These are phyloP conservation scores for Crenichthys baileyi DNA, from an alignment of 2,797 vertebrate genomes.

Conservation along the genomic window DNA sequence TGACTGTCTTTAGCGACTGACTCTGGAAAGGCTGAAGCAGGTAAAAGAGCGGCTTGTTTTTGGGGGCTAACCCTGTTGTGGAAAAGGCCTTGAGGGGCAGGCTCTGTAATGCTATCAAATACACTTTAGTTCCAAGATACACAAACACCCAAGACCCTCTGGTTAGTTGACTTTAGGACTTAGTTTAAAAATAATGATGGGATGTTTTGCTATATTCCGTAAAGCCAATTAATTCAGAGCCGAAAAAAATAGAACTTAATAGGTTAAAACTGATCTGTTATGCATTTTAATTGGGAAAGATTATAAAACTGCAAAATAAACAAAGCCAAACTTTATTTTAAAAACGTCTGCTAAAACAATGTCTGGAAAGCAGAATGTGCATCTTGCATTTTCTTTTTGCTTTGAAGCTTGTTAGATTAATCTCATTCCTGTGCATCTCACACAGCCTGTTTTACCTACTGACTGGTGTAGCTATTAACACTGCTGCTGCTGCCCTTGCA, in stretches of 20 bases:
- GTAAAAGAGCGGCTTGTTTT: too few relatives aligned
- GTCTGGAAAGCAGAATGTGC: constrained; percentile 8
- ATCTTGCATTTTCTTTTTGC: neutral
- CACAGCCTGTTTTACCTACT: constrained; percentile 12
- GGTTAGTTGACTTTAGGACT: neutral
- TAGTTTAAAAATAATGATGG: neutral
- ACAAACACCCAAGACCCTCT: neutral
- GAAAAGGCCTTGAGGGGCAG: too few relatives aligned
- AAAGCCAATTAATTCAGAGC: neutral
- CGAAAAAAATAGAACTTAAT: too few relatives aligned
- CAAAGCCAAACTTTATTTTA: too few relatives aligned
- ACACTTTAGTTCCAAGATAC: too few relatives aligned
- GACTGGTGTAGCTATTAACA: constrained; percentile 72
- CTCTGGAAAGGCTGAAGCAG: too few relatives aligned
- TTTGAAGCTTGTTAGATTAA: constrained; percentile 20
- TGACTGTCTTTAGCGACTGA: too few relatives aligned
- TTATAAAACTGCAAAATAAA: too few relatives aligned
- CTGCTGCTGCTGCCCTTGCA: constrained; percentile 63
- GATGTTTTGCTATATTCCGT: neutral
- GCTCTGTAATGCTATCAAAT: too few relatives aligned
- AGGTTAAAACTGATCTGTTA: neutral
- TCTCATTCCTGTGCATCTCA: constrained; percentile 13
- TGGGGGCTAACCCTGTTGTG: too few relatives aligned
- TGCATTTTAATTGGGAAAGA: neutral
- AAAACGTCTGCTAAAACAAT: neutral